Percentiles rank a stretch among this genome's conserved stretches.
Conservation (phyloP, 2,888 invertebrate genomes). For the Aporophyla nigra region DNA sequence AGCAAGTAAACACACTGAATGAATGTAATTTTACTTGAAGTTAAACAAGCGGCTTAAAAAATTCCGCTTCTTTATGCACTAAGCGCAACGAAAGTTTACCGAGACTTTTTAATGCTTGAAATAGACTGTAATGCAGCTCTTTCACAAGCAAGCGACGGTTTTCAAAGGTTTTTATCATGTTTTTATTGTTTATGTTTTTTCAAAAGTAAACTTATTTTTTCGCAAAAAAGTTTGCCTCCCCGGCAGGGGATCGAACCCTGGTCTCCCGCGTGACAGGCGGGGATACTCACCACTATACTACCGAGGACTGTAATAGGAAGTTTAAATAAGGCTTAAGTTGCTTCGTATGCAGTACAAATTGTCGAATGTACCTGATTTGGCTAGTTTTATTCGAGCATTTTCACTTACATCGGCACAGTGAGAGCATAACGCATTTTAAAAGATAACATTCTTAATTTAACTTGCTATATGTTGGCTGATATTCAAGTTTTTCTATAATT, state of each 20-base stretch:
- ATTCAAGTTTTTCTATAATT: neutral
- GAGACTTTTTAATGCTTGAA: neutral
- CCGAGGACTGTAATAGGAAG: neutral
- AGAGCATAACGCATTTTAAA: neutral
- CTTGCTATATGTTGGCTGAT: neutral
- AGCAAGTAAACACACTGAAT: too few relatives aligned
- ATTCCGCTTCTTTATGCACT: neutral
- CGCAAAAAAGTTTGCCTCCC: slow-evolving; percentile 7
- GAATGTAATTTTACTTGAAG: neutral
- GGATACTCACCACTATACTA: slow-evolving; percentile 91
- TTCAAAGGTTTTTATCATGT: neutral
- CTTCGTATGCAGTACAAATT: neutral
- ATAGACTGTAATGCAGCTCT: neutral
- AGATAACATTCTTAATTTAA: too few relatives aligned
- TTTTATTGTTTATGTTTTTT: neutral
- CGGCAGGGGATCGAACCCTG: slow-evolving; percentile 71
- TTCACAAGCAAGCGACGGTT: too few relatives aligned
- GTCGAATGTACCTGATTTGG: neutral
- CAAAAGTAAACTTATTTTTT: neutral
- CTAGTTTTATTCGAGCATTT: neutral
- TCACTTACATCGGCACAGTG: neutral
- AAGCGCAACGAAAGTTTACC: neutral
- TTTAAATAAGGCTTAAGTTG: neutral
- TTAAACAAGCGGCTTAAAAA: neutral
- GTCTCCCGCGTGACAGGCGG: slow-evolving; percentile 91